Conservation (phyloP, 2,888 invertebrate genomes). For the Parnassius orleans region DNA sequence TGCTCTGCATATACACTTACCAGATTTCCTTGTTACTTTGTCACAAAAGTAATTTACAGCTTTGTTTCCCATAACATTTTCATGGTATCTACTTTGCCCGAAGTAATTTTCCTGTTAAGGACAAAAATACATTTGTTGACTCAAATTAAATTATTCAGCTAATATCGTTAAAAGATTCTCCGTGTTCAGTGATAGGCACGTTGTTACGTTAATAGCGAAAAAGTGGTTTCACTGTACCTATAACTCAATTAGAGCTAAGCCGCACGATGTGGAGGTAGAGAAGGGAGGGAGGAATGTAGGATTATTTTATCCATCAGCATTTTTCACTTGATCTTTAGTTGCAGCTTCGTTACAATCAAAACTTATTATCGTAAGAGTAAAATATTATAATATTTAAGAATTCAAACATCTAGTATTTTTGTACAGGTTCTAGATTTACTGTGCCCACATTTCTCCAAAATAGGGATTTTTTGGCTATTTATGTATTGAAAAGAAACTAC, state of each 20-base stretch:
- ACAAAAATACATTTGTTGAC: conserved; percentile 5
- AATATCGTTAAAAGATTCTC: conserved; percentile 12
- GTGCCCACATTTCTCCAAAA: no score
- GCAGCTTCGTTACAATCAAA: no score
- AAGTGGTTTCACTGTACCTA: conserved; percentile 36
- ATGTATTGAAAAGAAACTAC: no score
- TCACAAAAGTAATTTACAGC: not conserved
- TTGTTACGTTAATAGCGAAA: conserved; percentile 28
- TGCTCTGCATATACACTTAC: not conserved
- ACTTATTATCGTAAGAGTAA: no score
- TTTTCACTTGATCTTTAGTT: conserved; percentile 30
- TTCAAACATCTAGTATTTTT: no score
- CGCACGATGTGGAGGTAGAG: conserved; percentile 18
- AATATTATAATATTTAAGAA: no score
- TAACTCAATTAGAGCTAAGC: conserved; percentile 47
- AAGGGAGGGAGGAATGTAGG: conserved; percentile 21
- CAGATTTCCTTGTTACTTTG: not conserved
- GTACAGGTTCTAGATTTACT: no score
- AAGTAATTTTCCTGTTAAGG: conserved; percentile 13
- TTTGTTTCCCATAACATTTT: conserved; percentile 3
- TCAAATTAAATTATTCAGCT: conserved; percentile 6
- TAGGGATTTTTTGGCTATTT: no score
- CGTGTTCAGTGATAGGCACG: conserved; percentile 13
- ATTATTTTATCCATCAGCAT: conserved; percentile 34
- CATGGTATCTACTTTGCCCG: not conserved